Conservation (phyloP, 2,113 vertebrate species). For the Mirounga angustirostris region DNA sequence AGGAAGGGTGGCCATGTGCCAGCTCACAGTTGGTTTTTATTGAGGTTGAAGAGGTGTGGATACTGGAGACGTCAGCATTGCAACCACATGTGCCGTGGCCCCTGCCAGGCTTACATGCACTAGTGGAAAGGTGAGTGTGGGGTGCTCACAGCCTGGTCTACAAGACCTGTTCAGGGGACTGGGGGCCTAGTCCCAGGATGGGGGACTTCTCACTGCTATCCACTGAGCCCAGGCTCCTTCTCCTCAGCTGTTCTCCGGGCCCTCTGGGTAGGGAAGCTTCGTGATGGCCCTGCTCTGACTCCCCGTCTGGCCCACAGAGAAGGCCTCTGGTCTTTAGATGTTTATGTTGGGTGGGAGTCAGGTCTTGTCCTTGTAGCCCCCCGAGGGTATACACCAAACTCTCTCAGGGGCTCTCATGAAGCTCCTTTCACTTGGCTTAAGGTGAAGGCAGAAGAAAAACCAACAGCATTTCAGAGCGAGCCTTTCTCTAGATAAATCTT, state of each 20-base stretch:
- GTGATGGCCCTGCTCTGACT: not conserved
- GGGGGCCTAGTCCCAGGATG: not conserved
- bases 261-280: too few relatives aligned
- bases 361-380: not conserved
- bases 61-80: not conserved
- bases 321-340: not conserved
- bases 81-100: accelerated
- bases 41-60: not conserved
- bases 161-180: too few relatives aligned
- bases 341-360: not conserved
- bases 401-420: not conserved
- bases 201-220: not conserved
- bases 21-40: not conserved
- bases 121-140: not conserved
- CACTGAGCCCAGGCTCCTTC: too few relatives aligned
- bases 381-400: too few relatives aligned
- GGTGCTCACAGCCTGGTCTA: accelerated
- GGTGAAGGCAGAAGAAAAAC: not conserved
- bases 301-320: accelerated
- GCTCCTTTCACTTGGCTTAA: not conserved
- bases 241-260: not conserved
- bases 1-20: not conserved
- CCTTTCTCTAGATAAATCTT: not conserved
- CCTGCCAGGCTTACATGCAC: accelerated
- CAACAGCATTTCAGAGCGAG: not conserved